Conservation (phyloP, 2,888 invertebrate species). For the Willowsia nigromaculata region DNA sequence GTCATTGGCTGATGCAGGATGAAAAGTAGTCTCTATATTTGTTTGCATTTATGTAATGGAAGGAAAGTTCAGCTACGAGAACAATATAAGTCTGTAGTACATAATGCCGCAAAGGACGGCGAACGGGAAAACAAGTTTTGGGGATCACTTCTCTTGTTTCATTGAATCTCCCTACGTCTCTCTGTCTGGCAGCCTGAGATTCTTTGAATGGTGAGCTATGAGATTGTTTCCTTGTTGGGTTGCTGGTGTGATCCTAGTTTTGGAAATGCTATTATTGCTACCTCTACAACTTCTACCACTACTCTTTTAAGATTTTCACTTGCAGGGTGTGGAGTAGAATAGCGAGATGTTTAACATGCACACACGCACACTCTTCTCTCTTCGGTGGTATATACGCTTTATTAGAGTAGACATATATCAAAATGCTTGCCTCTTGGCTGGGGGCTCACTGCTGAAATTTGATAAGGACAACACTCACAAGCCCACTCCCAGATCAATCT, state of each 20-base stretch:
- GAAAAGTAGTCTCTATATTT: neutral
- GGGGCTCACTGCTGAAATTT: conserved; percentile 64
- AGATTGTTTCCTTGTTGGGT: neutral
- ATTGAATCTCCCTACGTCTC: neutral
- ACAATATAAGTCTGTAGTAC: neutral
- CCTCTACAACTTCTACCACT: neutral
- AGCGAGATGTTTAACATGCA: conserved; percentile 45
- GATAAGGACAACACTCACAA: conserved; percentile 64
- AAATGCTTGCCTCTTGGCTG: conserved; percentile 45
- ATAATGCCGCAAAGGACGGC: conserved; percentile 1
- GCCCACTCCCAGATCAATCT: conserved; percentile 71
- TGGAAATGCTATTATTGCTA: conserved; percentile 19
- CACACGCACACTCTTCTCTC: too few relatives aligned
- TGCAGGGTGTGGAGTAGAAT: conserved; percentile 46
- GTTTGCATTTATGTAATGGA: neutral
- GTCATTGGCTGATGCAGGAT: neutral
- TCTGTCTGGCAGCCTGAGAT: conserved; percentile 18
- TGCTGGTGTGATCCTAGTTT: conserved; percentile 29
- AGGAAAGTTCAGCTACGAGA: neutral
- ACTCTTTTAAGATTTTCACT: conserved; percentile 52
- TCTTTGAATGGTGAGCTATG: conserved; percentile 52
- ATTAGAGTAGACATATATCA: neutral
- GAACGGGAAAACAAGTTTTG: neutral
- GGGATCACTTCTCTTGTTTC: neutral
- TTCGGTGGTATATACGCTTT: neutral